A percentile compares a stretch with the other conserved stretches of the same genome.
Conservation (phyloP, 2,797 vertebrate species). For the Erethizon dorsatum region DNA sequence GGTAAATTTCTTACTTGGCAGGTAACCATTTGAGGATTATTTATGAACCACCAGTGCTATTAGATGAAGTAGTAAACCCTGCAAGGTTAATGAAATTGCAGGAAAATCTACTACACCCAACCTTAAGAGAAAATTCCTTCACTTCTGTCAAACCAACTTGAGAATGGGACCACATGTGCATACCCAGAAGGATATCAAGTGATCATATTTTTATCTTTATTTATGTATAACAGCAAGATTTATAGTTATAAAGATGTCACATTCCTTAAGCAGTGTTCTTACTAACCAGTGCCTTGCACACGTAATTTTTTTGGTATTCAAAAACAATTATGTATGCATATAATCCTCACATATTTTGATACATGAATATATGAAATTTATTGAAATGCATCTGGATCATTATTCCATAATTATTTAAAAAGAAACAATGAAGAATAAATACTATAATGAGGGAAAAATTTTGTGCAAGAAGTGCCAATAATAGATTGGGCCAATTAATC, state of each 20-base stretch:
- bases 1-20: slow-evolving; percentile 46
- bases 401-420: not conserved
- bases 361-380: not conserved
- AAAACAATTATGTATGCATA: not conserved
- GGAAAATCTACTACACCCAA: not conserved
- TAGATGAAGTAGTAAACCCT: slow-evolving; percentile 1
- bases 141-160: not conserved
- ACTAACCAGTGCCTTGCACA: not conserved
- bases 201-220: not conserved
- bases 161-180: not conserved
- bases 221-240: not conserved
- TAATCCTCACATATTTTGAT: not conserved
- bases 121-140: slow-evolving; percentile 45
- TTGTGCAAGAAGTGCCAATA: not conserved
- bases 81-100: slow-evolving; percentile 60
- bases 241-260: not conserved
- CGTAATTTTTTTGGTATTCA: not conserved
- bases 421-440: not conserved
- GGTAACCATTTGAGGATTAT: slow-evolving; percentile 47
- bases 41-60: slow-evolving; percentile 28
- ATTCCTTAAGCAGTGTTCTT: not conserved
- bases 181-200: not conserved
- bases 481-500: not conserved
- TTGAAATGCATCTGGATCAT: not conserved
- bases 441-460: not conserved